Conservation (phyloP, 2,888 invertebrate genomes). For the Polia nebulosa region DNA sequence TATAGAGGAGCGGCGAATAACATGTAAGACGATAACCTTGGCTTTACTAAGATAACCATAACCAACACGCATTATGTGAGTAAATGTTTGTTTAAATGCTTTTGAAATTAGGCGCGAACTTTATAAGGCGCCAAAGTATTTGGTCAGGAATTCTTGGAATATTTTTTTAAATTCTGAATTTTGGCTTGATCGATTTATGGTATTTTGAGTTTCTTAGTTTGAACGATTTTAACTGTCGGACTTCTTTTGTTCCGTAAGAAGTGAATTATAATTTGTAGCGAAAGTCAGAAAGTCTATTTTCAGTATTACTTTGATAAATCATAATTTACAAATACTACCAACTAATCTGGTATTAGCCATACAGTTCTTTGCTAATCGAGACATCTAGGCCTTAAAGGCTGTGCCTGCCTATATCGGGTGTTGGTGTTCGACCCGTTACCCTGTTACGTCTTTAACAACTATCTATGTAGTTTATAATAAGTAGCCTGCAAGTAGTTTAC, state of each 20-base stretch:
- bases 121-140: constrained; percentile 8
- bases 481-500: constrained; percentile 26
- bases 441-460: constrained; percentile 33
- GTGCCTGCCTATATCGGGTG: constrained; percentile 20
- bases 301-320: background rate
- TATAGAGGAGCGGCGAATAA: constrained; percentile 42
- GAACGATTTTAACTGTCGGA: background rate
- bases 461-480: constrained; percentile 47
- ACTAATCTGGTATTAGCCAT: background rate
- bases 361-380: constrained; percentile 14
- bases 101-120: constrained; percentile 22
- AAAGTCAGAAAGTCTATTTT: background rate
- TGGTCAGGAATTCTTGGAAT: background rate
- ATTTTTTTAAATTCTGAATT: background rate
- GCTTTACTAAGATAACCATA: constrained; percentile 53
- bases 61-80: constrained; percentile 39
- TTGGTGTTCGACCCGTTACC: constrained; percentile 10
- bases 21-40: constrained; percentile 53
- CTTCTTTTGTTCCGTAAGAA: background rate
- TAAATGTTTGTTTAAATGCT: constrained; percentile 46
- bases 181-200: background rate
- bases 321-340: too few relatives aligned
- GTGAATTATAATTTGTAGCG: background rate
- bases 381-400: background rate
- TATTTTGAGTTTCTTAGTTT: constrained; percentile 10